Evolutionary conservation across 2,113 vertebrate species (phyloP).

Genomic region (Cyrtonyx montezumae): DNA sequence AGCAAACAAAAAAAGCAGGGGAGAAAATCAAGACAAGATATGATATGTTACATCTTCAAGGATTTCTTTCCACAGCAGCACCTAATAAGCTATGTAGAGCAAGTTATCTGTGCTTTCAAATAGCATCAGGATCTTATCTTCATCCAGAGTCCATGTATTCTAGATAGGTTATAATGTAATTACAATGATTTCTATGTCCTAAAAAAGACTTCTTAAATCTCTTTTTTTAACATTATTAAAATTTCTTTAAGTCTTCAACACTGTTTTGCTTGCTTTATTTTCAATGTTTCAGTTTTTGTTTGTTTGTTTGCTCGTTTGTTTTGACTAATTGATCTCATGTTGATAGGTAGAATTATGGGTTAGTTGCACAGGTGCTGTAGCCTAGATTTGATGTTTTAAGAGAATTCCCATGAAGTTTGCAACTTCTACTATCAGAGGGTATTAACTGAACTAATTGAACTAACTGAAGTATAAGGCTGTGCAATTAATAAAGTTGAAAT

Average conservation of each 20-base stretch:
- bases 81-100: background rate
- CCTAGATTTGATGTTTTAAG: background rate
- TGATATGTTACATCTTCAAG: background rate
- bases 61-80: background rate
- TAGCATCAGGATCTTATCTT: background rate
- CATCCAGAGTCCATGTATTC: background rate
- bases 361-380: background rate
- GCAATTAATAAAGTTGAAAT: background rate
- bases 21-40: rapidly evolving
- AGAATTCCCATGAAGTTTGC: background rate
- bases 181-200: background rate
- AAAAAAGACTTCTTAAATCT: background rate
- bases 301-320: background rate
- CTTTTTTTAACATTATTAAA: background rate
- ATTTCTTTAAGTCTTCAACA: background rate
- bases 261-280: background rate
- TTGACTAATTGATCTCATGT: background rate
- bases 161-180: background rate
- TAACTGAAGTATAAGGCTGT: background rate
- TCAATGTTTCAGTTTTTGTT: background rate
- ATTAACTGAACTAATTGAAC: background rate
- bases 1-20: too few relatives aligned
- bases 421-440: background rate
- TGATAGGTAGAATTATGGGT: background rate
- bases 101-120: background rate